These are phyloP conservation scores for Sciurus carolinensis DNA, from an alignment of 2,797 vertebrate species.

Conservation along the genomic window DNA sequence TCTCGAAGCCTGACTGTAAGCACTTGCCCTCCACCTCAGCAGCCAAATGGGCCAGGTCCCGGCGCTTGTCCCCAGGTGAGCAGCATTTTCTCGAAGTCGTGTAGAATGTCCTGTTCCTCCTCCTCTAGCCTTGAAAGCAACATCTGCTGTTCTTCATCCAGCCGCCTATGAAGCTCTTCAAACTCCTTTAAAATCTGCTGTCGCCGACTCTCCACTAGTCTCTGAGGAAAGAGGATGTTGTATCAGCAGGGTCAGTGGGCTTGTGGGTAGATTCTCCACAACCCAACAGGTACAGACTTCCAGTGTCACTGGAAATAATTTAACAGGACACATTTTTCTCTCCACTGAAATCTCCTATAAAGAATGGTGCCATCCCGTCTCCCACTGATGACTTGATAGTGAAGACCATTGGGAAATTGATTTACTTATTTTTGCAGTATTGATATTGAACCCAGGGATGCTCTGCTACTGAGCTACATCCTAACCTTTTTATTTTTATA, in stretches of 20 bases:
- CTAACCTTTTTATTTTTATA: no score
- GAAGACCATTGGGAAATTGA: neutral
- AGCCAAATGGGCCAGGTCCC: conserved; percentile 84
- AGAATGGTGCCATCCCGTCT: neutral
- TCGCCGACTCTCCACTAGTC: conserved; percentile 93
- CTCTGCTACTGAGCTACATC: no score
- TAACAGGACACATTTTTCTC: conserved; percentile 43
- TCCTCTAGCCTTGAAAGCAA: conserved; percentile 94
- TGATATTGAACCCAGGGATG: neutral
- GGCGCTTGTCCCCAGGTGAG: conserved; percentile 91
- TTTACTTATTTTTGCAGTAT: no score
- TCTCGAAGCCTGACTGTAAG: conserved; percentile 86
- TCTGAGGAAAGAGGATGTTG: conserved; percentile 85
- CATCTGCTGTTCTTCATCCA: conserved; percentile 94
- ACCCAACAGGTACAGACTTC: neutral
- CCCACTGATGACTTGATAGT: conserved; percentile 6
- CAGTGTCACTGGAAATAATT: neutral
- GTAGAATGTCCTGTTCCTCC: conserved; percentile 93
- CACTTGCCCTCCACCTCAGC: conserved; percentile 88
- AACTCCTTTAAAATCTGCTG: conserved; percentile 94
- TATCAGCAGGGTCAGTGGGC: neutral
- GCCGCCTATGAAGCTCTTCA: conserved; percentile 94
- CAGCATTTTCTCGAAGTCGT: conserved; percentile 94
- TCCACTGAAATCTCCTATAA: conserved; percentile 45
- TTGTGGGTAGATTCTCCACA: neutral